Evolutionary conservation across 53 echinoderm and acorn worm genomes (phyloP).

Genomic region (Luidia sarsii): DNA sequence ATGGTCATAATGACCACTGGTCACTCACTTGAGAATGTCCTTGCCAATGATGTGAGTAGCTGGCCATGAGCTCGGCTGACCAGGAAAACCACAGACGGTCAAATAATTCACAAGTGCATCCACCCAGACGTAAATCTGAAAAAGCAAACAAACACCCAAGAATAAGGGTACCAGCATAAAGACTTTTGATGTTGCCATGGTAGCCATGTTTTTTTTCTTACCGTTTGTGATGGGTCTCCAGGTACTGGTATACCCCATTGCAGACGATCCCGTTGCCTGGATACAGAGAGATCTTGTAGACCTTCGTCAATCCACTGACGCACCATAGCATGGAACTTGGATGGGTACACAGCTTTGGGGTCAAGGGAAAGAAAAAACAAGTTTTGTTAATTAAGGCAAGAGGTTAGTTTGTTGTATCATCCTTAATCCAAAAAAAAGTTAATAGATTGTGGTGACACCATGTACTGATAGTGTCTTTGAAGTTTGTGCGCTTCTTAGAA

Average conservation of each 20-base stretch:
- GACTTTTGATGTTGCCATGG: too few relatives aligned
- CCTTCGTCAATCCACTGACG: constrained; percentile 66
- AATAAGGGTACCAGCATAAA: too few relatives aligned
- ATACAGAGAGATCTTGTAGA: constrained; percentile 85
- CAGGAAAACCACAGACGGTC: constrained; percentile 94
- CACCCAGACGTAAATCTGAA: constrained; percentile 96
- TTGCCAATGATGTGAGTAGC: constrained; percentile 90
- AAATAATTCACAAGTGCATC: constrained; percentile 97
- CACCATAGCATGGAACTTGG: constrained; percentile 70
- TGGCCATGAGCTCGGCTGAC: constrained; percentile 70
- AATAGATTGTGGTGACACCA: too few relatives aligned
- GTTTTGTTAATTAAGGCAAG: neutral
- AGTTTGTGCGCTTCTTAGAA: too few relatives aligned
- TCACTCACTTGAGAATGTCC: constrained; percentile 94
- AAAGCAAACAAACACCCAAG: too few relatives aligned
- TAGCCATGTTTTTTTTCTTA: too few relatives aligned
- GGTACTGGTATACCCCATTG: constrained; percentile 96
- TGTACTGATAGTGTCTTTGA: too few relatives aligned
- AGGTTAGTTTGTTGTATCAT: too few relatives aligned
- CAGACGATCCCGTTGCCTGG: constrained; percentile 77
- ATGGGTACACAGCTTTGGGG: constrained; percentile 66
- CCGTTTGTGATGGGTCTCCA: constrained; percentile 88
- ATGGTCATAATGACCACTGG: neutral
- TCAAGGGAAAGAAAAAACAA: neutral
- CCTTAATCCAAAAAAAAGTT: too few relatives aligned